Conservation (phyloP, 2,888 invertebrate genomes). For the Dynastes hyllus region DNA sequence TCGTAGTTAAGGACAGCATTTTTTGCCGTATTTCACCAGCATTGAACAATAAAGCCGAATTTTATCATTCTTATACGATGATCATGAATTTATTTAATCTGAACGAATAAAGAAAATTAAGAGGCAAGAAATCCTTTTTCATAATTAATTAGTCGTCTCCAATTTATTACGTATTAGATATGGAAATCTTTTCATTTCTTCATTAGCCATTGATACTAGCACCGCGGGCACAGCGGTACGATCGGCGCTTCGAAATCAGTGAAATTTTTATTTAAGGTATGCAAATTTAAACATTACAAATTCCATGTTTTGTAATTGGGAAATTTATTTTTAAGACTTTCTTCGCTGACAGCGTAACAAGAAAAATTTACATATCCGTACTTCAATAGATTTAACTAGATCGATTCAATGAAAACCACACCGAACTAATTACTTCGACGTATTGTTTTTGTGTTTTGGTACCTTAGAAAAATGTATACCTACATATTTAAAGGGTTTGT, state of each 20-base stretch:
- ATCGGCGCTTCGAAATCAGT: slow-evolving; percentile 24
- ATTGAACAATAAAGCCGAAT: too few relatives aligned
- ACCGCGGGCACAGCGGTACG: background rate
- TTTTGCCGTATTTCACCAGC: too few relatives aligned
- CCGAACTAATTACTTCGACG: too few relatives aligned
- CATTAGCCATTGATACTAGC: slow-evolving; percentile 54
- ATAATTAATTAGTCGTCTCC: slow-evolving; percentile 49
- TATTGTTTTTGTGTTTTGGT: too few relatives aligned
- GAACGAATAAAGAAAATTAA: background rate
- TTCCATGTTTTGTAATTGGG: slow-evolving; percentile 60
- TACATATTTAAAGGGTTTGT: too few relatives aligned
- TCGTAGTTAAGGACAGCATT: too few relatives aligned
- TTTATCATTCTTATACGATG: background rate
- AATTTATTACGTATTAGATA: slow-evolving; percentile 53
- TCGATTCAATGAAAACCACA: background rate
- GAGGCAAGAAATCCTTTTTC: too few relatives aligned
- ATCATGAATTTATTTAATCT: slow-evolving; percentile 3
- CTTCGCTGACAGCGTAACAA: background rate
- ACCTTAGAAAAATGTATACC: too few relatives aligned
- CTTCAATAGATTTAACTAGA: slow-evolving; percentile 27
- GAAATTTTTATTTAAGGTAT: slow-evolving; percentile 45
- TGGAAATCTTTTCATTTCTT: slow-evolving; percentile 52
- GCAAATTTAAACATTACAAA: slow-evolving; percentile 54
- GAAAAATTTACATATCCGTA: slow-evolving; percentile 42
- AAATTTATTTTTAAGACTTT: slow-evolving; percentile 58